A percentile compares a stretch with the other conserved stretches of the same genome.
Conservation (phyloP, 1,140 invertebrate genomes). For the Tyrophagus putrescentiae region DNA sequence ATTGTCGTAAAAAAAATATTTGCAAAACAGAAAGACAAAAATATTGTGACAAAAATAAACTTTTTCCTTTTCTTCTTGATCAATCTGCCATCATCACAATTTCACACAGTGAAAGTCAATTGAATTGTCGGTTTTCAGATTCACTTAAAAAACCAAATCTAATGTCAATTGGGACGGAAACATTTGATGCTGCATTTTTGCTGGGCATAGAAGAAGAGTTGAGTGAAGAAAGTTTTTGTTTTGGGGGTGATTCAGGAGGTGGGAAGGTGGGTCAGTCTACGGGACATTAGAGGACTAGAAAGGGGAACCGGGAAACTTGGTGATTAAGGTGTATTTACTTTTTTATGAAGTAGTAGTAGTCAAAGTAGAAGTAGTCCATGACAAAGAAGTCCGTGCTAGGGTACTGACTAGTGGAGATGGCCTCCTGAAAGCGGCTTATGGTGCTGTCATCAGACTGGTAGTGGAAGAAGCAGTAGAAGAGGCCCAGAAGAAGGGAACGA, state of each 20-base stretch:
- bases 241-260: not conserved
- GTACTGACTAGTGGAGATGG: not conserved
- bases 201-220: not conserved
- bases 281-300: not conserved
- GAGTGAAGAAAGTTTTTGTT: not conserved
- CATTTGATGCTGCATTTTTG: not conserved
- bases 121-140: no score
- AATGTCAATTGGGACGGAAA: not conserved
- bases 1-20: no score
- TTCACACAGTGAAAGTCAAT: no score
- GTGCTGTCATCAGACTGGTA: not conserved
- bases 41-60: no score
- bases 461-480: no score
- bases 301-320: not conserved
- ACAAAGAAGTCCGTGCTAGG: constrained; percentile 5
- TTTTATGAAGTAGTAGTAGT: constrained; percentile 13
- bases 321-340: not conserved
- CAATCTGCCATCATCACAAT: no score
- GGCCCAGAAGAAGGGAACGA: no score
- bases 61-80: no score
- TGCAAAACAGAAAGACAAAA: no score
- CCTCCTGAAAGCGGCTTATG: not conserved
- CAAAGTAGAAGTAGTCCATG: constrained; percentile 14
- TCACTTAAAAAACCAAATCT: no score
- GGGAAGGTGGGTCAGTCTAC: not conserved